Percentiles rank a stretch among this genome's conserved stretches.
Evolutionary conservation across 1,140 invertebrate genomes (phyloP).

Genomic region (Microplitis demolitor): DNA sequence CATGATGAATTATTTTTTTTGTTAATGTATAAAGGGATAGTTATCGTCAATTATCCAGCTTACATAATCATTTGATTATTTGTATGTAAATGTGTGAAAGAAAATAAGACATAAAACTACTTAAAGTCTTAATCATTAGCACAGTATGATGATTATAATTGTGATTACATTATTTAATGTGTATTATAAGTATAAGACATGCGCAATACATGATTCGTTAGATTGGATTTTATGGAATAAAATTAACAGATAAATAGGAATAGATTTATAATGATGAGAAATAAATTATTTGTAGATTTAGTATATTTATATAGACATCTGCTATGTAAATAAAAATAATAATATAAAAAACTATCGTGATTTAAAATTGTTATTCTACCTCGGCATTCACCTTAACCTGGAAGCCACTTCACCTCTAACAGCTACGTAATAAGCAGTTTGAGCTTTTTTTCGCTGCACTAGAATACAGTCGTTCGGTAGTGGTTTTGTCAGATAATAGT

Average conservation of each 20-base stretch:
- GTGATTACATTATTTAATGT: too few relatives aligned
- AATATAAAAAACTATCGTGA: constrained; percentile 5
- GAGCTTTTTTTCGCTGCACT: constrained; percentile 13
- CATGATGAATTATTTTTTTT: too few relatives aligned
- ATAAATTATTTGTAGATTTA: constrained; percentile 1
- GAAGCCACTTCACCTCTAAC: constrained; percentile 14
- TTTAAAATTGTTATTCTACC: constrained; percentile 30
- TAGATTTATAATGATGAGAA: not conserved
- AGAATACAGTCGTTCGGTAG: not conserved
- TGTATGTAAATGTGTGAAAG: too few relatives aligned
- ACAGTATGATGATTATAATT: too few relatives aligned
- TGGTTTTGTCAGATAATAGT: not conserved
- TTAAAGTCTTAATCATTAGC: too few relatives aligned
- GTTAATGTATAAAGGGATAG: too few relatives aligned
- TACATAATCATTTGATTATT: too few relatives aligned
- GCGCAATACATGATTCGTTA: not conserved
- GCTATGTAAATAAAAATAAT: not conserved
- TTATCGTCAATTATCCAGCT: too few relatives aligned
- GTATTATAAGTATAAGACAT: not conserved
- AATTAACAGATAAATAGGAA: not conserved
- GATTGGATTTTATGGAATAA: not conserved
- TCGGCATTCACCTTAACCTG: constrained; percentile 41
- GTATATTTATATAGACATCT: not conserved
- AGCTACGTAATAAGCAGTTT: constrained; percentile 23
- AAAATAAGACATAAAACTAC: too few relatives aligned